A percentile compares a stretch with the other conserved stretches of the same genome.
These are phyloP conservation scores for Malacoctenus gilli DNA, from an alignment of 2,797 vertebrate species.

Conservation along the genomic window DNA sequence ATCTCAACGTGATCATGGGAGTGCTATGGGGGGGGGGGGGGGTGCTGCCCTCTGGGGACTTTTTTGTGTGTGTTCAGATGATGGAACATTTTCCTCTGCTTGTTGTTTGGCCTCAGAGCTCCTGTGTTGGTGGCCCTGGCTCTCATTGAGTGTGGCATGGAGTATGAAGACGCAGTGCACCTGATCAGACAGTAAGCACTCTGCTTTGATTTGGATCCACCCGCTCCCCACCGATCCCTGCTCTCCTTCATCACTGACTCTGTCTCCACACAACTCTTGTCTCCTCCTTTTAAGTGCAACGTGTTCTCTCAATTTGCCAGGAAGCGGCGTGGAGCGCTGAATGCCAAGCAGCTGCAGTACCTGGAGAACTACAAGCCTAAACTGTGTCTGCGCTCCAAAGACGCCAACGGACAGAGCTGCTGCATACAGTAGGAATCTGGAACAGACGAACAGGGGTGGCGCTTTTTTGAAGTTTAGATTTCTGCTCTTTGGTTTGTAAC, in stretches of 20 bases:
- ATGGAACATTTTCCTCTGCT: not conserved
- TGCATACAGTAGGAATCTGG: slow-evolving; percentile 86
- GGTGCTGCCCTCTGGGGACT: no score
- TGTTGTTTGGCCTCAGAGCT: slow-evolving; percentile 80
- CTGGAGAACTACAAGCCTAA: slow-evolving; percentile 97
- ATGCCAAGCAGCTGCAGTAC: slow-evolving; percentile 97
- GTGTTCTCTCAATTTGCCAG: slow-evolving; percentile 73
- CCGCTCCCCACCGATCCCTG: no score
- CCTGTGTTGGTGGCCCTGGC: slow-evolving; percentile 96
- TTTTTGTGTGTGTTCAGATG: not conserved
- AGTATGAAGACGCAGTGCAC: slow-evolving; percentile 97
- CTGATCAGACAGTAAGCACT: slow-evolving; percentile 93
- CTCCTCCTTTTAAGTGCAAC: not conserved
- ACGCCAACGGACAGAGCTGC: slow-evolving; percentile 91
- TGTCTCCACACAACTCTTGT: not conserved
- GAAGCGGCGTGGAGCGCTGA: slow-evolving; percentile 96
- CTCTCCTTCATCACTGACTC: no score
- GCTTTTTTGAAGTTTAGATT: slow-evolving; percentile 1
- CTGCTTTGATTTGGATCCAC: not conserved
- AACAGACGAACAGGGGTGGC: not conserved
- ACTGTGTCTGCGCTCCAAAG: slow-evolving; percentile 94
- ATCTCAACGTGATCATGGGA: no score
- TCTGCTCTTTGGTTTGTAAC: slow-evolving; percentile 19
- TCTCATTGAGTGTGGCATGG: slow-evolving; percentile 97
- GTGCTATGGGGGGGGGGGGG: no score